Conservation (phyloP, 2,888 invertebrate genomes). For the Caenorhabditis sulstoni region DNA sequence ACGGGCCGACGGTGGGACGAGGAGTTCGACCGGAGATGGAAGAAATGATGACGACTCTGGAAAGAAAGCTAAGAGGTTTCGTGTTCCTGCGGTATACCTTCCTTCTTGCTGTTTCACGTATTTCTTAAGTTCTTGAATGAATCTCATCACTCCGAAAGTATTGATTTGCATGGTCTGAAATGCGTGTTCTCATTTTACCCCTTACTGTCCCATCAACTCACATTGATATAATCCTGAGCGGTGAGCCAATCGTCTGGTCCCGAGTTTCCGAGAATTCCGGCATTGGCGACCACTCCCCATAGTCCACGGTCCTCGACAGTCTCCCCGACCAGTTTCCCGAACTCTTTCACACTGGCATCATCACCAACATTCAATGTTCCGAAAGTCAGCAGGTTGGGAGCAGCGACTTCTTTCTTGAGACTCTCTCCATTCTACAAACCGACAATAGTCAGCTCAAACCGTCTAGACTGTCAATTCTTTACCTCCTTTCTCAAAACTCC, state of each 20-base stretch:
- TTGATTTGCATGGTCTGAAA: slow-evolving; percentile 75
- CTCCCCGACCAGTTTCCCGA: slow-evolving; percentile 64
- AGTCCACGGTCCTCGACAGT: slow-evolving; percentile 55
- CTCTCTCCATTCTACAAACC: slow-evolving; percentile 67
- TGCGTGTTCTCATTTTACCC: neutral
- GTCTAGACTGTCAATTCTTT: too few species aligned
- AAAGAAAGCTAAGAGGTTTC: too few species aligned
- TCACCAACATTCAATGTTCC: slow-evolving; percentile 71
- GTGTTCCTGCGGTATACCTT: too few species aligned
- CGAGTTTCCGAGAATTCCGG: slow-evolving; percentile 74
- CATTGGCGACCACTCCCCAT: slow-evolving; percentile 78
- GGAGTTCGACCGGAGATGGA: slow-evolving; percentile 81
- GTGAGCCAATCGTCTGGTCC: slow-evolving; percentile 80
- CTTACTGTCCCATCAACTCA: slow-evolving; percentile 21
- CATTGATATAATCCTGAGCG: slow-evolving; percentile 78
- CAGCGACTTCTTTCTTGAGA: slow-evolving; percentile 52
- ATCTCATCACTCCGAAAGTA: slow-evolving; percentile 80
- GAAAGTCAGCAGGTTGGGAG: slow-evolving; percentile 57
- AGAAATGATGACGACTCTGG: slow-evolving; percentile 81
- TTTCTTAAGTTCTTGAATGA: slow-evolving; percentile 73
- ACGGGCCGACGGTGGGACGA: slow-evolving; percentile 75
- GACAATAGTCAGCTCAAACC: neutral
- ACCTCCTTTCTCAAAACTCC: slow-evolving; percentile 61
- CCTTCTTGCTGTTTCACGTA: slow-evolving; percentile 69
- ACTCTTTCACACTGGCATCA: slow-evolving; percentile 70